Percentiles rank a stretch among this genome's conserved stretches.
Evolutionary conservation across 2,888 invertebrate species (phyloP).

Genomic region (Parochlus steinenii): DNA sequence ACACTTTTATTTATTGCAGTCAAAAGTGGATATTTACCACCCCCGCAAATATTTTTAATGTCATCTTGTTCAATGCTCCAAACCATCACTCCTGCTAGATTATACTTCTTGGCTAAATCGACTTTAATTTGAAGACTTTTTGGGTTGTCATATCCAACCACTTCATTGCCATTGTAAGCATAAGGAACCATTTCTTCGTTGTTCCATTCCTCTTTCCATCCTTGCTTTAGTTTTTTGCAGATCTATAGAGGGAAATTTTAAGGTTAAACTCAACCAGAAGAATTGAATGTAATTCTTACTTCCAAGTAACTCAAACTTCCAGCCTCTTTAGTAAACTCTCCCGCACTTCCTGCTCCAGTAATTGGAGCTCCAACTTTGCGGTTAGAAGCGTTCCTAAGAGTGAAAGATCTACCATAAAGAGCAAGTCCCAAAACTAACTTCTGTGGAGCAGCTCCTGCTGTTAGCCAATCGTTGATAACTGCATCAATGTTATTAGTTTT

Average conservation of each 20-base stretch:
- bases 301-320: constrained; percentile 40
- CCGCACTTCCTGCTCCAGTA: constrained; percentile 28
- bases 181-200: constrained; percentile 24
- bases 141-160: constrained; percentile 30
- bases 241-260: constrained; percentile 18
- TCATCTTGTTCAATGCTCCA: constrained; percentile 47
- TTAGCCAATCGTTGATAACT: constrained; percentile 26
- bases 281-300: constrained; percentile 18
- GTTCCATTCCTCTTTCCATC: constrained; percentile 23
- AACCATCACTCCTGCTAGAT: constrained; percentile 39
- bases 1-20: no score
- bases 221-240: constrained; percentile 25
- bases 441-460: constrained; percentile 22
- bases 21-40: constrained; percentile 33
- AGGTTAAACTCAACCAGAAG: not conserved
- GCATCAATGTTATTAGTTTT: constrained; percentile 24
- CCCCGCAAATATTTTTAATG: constrained; percentile 32
- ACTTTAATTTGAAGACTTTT: constrained; percentile 25
- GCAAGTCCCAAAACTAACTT: constrained; percentile 30
- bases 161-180: constrained; percentile 24
- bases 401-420: constrained; percentile 28
- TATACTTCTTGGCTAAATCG: constrained; percentile 19
- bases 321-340: constrained; percentile 31
- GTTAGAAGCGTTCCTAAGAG: constrained; percentile 24
- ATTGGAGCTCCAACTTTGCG: constrained; percentile 31